phyloP scores from a whole-genome alignment of 2,888 invertebrate species.

The Ecliptopera silaceata region DNA sequence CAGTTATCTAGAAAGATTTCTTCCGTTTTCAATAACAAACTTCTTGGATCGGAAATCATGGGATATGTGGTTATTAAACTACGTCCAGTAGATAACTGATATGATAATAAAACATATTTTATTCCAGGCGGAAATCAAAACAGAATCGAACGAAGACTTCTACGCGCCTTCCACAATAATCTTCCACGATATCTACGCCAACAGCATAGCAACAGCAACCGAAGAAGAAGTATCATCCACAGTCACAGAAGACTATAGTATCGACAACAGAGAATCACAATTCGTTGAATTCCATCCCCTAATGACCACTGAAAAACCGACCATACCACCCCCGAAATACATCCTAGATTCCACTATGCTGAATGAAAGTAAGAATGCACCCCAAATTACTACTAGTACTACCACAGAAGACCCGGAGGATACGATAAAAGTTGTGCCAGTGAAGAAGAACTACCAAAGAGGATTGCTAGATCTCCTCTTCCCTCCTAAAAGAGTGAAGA shows the following conservation, averaged over 20 bases:
- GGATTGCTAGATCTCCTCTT: conserved; percentile 65
- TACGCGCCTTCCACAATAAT: conserved; percentile 48
- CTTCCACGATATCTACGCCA: conserved; percentile 59
- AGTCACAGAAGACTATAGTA: conserved; percentile 43
- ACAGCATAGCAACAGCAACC: conserved; percentile 37
- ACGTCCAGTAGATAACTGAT: no score
- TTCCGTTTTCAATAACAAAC: no score
- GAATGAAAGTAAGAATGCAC: neutral
- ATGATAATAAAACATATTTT: neutral
- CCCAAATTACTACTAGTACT: conserved; percentile 20
- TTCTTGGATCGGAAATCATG: no score
- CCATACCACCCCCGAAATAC: conserved; percentile 39
- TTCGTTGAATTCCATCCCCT: conserved; percentile 49
- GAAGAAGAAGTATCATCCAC: conserved; percentile 28
- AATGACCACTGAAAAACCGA: conserved; percentile 9
- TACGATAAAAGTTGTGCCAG: conserved; percentile 42
- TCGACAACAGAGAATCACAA: conserved; percentile 39
- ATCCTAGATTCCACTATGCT: neutral
- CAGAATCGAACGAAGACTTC: conserved; percentile 48
- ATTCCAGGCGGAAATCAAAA: conserved; percentile 45
- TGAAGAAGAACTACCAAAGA: conserved; percentile 45
- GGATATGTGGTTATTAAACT: no score
- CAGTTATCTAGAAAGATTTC: no score
- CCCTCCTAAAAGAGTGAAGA: conserved; percentile 56
- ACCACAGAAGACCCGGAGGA: conserved; percentile 40